Conservation (phyloP, 2,797 vertebrate species). For the Apogon talboti region DNA sequence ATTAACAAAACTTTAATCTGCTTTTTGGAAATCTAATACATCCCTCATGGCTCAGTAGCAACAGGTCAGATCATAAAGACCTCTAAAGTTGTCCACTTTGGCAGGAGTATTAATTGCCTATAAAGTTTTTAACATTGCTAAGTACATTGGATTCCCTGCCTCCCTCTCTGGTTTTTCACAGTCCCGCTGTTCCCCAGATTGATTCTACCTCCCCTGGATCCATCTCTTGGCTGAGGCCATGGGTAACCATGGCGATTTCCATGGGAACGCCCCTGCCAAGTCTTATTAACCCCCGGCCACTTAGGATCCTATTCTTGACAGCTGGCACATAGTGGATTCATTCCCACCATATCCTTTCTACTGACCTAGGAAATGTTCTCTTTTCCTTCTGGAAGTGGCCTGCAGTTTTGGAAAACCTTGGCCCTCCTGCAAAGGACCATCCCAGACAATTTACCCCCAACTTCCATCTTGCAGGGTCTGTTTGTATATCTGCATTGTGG, state of each 20-base stretch:
- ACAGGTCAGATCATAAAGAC: constrained; percentile 47
- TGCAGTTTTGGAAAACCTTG: constrained; percentile 43
- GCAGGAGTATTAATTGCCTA: constrained; percentile 51
- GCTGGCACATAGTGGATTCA: constrained; percentile 47
- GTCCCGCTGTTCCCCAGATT: constrained; percentile 21
- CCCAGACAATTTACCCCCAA: constrained; percentile 19
- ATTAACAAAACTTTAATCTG: constrained; percentile 36
- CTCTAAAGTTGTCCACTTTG: constrained; percentile 21
- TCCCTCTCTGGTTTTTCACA: constrained; percentile 14
- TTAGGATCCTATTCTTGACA: constrained; percentile 63
- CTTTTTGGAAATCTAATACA: constrained; percentile 55
- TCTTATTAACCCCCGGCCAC: constrained; percentile 66
- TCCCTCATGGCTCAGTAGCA: constrained; percentile 34
- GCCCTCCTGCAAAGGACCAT: constrained; percentile 25
- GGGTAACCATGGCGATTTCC: constrained; percentile 63
- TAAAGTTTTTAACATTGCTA: constrained; percentile 51
- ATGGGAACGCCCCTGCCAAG: constrained; percentile 64
- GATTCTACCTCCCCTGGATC: constrained; percentile 27
- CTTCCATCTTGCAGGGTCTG: constrained; percentile 10
- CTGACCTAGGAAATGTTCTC: constrained; percentile 54
- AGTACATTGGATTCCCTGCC: constrained; percentile 29
- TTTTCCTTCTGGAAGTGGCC: constrained; percentile 36
- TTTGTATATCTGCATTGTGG: constrained; percentile 24
- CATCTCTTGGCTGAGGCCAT: constrained; percentile 45
- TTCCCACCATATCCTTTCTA: constrained; percentile 54